A percentile compares a stretch with the other conserved stretches of the same genome.
Evolutionary conservation across 2,888 invertebrate species (phyloP).

Genomic region (Tupiocoris notatus): DNA sequence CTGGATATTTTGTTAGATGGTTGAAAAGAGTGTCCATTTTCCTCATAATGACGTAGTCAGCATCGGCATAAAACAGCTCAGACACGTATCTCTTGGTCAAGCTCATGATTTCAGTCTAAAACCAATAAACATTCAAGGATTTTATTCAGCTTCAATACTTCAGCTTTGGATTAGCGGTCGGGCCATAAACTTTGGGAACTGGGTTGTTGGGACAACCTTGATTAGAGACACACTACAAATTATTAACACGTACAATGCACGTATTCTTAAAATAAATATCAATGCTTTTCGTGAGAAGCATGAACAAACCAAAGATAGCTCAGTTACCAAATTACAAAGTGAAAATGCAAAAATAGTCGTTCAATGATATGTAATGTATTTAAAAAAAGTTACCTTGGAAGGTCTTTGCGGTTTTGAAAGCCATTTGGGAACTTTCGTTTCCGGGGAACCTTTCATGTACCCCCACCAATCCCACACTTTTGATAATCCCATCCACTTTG

Average conservation of each 20-base stretch:
- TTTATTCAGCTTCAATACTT: too few species aligned
- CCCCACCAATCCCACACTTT: constrained; percentile 31
- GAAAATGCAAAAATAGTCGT: too few species aligned
- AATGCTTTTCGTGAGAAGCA: too few species aligned
- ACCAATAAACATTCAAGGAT: constrained; percentile 25
- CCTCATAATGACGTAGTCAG: constrained; percentile 59
- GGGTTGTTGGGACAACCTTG: too few species aligned
- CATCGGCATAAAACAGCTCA: constrained; percentile 62
- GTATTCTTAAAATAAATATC: too few species aligned
- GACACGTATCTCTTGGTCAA: constrained; percentile 67
- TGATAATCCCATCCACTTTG: not conserved
- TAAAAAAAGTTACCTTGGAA: constrained; percentile 26
- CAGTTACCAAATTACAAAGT: too few species aligned
- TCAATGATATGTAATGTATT: too few species aligned
- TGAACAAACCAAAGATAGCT: too few species aligned
- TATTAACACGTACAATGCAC: too few species aligned
- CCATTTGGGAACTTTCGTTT: constrained; percentile 19
- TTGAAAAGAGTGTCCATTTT: constrained; percentile 68
- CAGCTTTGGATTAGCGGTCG: too few species aligned
- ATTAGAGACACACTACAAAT: too few species aligned
- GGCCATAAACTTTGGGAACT: too few species aligned
- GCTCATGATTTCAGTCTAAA: constrained; percentile 59
- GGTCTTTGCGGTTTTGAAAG: constrained; percentile 13
- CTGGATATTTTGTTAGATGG: constrained; percentile 73
- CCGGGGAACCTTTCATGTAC: not conserved